These are phyloP conservation scores for Ecliptopera silaceata DNA, from an alignment of 2,888 invertebrate genomes.

Conservation along the genomic window DNA sequence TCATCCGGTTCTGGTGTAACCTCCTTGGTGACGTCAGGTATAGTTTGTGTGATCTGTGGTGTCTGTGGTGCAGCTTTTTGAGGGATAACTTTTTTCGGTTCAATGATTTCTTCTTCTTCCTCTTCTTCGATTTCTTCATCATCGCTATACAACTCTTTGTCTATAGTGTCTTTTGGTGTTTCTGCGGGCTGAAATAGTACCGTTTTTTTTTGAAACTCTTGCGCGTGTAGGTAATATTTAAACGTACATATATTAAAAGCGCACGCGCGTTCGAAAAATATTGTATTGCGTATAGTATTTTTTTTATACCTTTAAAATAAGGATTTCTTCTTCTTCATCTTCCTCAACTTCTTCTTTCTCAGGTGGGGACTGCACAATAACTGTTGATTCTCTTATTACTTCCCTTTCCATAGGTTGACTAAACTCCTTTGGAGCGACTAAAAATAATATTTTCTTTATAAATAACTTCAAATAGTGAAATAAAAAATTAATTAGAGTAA, in stretches of 20 bases:
- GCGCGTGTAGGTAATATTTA: too few species aligned
- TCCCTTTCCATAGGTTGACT: constrained; percentile 43
- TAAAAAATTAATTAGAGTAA: background rate
- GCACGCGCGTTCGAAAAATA: too few species aligned
- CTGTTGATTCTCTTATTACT: constrained; percentile 39
- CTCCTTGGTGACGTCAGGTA: constrained; percentile 40
- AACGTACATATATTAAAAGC: too few species aligned
- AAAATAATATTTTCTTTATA: constrained; percentile 2
- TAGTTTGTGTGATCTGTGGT: constrained; percentile 21
- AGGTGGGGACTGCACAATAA: constrained; percentile 45
- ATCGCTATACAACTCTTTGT: constrained; percentile 68
- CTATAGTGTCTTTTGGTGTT: constrained; percentile 40
- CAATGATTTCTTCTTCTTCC: constrained; percentile 46
- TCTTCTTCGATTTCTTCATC: constrained; percentile 62
- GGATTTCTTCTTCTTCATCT: constrained; percentile 49
- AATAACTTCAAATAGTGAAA: background rate
- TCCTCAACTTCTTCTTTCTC: constrained; percentile 50
- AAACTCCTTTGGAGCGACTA: constrained; percentile 46
- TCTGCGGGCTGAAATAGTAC: constrained; percentile 43
- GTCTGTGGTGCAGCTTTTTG: constrained; percentile 42
- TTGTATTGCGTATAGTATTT: background rate
- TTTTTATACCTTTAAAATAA: constrained; percentile 41
- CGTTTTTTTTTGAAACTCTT: too few species aligned
- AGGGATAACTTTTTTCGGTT: constrained; percentile 30
- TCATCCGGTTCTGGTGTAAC: constrained; percentile 59